Conservation (phyloP, 2,888 invertebrate genomes). For the Pasiphila rectangulata region DNA sequence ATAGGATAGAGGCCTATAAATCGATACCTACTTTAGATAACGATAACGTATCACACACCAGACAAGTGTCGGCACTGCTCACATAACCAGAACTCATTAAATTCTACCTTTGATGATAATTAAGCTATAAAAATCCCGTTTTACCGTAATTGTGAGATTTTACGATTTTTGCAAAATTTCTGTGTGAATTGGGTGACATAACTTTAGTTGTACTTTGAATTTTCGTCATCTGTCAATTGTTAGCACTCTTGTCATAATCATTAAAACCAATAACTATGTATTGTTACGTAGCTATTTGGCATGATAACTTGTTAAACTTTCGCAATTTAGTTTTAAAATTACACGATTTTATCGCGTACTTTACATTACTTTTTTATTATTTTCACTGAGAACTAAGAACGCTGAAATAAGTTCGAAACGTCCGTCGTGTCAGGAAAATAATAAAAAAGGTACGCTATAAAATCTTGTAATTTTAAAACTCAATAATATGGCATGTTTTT, state of each 20-base stretch:
- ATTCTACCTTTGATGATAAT: conserved; percentile 2
- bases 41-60: not conserved
- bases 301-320: too few species aligned
- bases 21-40: conserved; percentile 10
- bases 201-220: conserved; percentile 3
- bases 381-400: too few species aligned
- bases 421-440: too few species aligned
- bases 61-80: not conserved
- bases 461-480: too few species aligned
- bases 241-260: not conserved
- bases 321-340: too few species aligned
- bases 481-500: too few species aligned
- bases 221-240: conserved; percentile 4
- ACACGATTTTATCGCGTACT: too few species aligned
- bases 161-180: conserved; percentile 12
- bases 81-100: not conserved
- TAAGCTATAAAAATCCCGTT: conserved; percentile 7
- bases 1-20: conserved; percentile 11
- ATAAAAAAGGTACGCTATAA: too few species aligned
- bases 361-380: too few species aligned
- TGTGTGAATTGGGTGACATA: conserved; percentile 13
- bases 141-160: conserved; percentile 16
- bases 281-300: too few species aligned
- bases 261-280: too few species aligned
- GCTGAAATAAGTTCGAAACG: too few species aligned